These are phyloP conservation scores for Cercocebus atys DNA, from an alignment of 2,113 vertebrate genomes.

Conservation along the genomic window DNA sequence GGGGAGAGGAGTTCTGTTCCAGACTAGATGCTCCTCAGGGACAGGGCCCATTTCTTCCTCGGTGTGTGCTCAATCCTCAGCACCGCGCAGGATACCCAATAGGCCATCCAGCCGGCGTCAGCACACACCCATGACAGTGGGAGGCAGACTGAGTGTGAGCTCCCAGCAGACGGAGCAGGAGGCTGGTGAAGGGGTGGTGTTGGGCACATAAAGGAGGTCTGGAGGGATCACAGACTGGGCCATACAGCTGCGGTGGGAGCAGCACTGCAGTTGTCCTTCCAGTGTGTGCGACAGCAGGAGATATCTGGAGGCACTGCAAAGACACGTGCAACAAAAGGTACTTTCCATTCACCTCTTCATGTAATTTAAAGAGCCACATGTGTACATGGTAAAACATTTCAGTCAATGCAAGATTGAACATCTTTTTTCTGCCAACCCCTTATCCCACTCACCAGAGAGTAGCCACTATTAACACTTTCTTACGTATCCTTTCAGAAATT, in stretches of 20 bases:
- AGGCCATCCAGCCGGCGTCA: neutral
- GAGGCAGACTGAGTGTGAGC: neutral
- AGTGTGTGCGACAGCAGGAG: too few species aligned
- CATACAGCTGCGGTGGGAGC: too few species aligned
- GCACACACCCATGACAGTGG: rapidly evolving
- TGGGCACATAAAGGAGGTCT: neutral
- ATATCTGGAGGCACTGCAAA: neutral
- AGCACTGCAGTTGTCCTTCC: neutral
- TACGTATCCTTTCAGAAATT: neutral
- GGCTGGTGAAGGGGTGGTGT: neutral
- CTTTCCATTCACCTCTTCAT: neutral
- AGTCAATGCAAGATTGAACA: neutral
- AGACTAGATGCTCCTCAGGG: neutral
- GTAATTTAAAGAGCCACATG: neutral
- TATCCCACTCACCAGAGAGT: neutral
- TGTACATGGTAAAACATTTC: neutral
- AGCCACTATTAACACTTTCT: neutral
- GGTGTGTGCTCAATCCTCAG: neutral
- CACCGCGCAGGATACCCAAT: neutral
- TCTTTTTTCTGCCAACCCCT: neutral
- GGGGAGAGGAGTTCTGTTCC: neutral
- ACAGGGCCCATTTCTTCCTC: neutral
- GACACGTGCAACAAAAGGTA: neutral
- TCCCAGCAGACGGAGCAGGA: rapidly evolving
- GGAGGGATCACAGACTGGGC: neutral